Evolutionary conservation across 2,113 vertebrate species (phyloP).

Genomic region (Campylomormyrus tamandua): DNA sequence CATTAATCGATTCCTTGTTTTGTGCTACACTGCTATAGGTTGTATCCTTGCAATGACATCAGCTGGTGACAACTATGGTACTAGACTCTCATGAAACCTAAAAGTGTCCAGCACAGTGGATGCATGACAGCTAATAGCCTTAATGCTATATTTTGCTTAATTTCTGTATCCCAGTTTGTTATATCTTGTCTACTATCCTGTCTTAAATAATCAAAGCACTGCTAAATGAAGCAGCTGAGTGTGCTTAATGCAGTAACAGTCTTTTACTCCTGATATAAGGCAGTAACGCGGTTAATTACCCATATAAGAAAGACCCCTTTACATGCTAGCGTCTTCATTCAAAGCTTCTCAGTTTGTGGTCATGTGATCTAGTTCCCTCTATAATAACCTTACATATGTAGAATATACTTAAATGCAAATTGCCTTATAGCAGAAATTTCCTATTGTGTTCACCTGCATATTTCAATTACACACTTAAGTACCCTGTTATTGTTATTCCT

Average conservation of each 20-base stretch:
- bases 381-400: background rate
- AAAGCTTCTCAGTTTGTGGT: background rate
- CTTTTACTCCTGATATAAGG: background rate
- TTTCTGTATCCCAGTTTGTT: background rate
- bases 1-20: background rate
- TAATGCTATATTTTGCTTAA: background rate
- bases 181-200: background rate
- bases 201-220: background rate
- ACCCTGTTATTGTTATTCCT: background rate
- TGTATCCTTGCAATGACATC: background rate
- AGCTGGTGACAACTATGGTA: background rate
- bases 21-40: background rate
- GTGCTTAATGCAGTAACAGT: background rate
- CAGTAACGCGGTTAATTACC: background rate
- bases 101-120: background rate
- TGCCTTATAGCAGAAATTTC: background rate
- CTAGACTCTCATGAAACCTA: background rate
- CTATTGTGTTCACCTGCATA: background rate
- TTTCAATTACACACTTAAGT: constrained; percentile 2
- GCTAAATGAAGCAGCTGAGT: background rate
- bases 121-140: background rate
- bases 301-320: background rate
- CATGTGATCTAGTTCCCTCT: background rate
- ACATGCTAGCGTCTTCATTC: background rate
- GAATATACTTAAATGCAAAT: background rate